Base-by-base conservation (phyloP, 1,140 invertebrate species). In the Trichoplusia ni region DNA sequence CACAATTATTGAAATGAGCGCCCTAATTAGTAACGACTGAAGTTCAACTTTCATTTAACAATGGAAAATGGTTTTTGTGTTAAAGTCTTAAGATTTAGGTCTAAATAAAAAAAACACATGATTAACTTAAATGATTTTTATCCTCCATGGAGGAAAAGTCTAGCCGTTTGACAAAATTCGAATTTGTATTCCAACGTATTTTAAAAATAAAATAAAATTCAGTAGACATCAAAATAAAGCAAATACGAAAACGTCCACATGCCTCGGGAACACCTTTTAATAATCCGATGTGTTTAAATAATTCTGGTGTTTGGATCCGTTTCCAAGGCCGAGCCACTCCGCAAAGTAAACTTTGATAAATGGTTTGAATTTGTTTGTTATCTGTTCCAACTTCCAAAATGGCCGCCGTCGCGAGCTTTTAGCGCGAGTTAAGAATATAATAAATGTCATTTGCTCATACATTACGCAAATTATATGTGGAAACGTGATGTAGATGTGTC, bases 331-430 rank as follows among this genome's bases (percentile, higher is more conserved):
- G 54, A 49, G 61, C 65, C 71, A 79, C 80, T 80, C 65, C 29
- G 68, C 58, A 64, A 53, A 40, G 69, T 63, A 84, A 84, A 82
- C 65, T 81, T 51, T 67, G 71, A 77, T 77, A 81, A 56, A 71
- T 72, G 68, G 56, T 64, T 79, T 81, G 70, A 80, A 54, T 64
- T 77, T 73, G 73, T 78, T 77, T 78, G 62, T 61, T 31, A 27
- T 58, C 14, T 49, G 42, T 70, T 59, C 44, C 42, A 37, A 25
- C 29, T 21, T 42, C 54, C 63, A 67, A 64, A 47, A 18, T 29
- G 14, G 25, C 25, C 16, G 25, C 3, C 7, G 25, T 23, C 37
- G 25, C 46, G 56, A 42, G 62, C 58, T 71, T 51, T 61, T 64
- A 56, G 29, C 56, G 27, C 11, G 23, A 33, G 51, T 54, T 54